Percentiles rank a stretch among this genome's conserved stretches.
Conservation (phyloP, 64 coral and sea anemone species). For the Stichodactyla mertensii region DNA sequence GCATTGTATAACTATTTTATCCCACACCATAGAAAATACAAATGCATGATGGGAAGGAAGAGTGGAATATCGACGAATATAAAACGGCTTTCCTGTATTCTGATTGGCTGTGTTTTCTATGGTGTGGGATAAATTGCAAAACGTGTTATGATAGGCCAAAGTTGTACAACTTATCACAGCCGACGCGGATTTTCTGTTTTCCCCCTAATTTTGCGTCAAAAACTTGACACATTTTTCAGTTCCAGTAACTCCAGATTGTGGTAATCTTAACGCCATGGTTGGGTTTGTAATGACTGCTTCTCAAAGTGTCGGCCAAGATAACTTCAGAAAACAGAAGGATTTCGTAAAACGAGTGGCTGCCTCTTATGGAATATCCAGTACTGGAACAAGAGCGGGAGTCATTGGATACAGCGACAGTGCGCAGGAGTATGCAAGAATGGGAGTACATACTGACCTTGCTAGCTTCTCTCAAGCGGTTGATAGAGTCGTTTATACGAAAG, state of each 20-base stretch:
- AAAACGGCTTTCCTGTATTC: no score
- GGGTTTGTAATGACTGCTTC: neutral
- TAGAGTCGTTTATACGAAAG: constrained; percentile 34
- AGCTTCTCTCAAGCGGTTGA: constrained; percentile 32
- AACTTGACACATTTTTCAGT: neutral
- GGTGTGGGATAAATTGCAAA: no score
- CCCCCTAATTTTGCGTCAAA: neutral
- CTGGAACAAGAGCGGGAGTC: constrained; percentile 11
- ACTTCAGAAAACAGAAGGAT: constrained; percentile 22
- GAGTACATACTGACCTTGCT: constrained; percentile 22
- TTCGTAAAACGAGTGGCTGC: constrained; percentile 24
- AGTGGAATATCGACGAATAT: no score
- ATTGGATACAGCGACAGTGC: constrained; percentile 20
- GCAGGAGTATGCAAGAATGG: constrained; percentile 25
- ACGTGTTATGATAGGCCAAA: no score
- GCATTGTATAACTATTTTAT: no score
- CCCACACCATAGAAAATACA: no score
- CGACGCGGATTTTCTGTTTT: no score
- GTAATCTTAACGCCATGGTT: neutral
- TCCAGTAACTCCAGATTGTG: neutral
- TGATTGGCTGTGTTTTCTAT: no score
- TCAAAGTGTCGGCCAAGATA: neutral
- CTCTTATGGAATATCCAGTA: constrained; percentile 9
- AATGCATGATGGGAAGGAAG: no score
- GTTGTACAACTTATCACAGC: no score